A percentile compares a stretch with the other conserved stretches of the same genome.
phyloP scores from a whole-genome alignment of 2,888 invertebrate species.

The Schizotus pectinicornis region DNA sequence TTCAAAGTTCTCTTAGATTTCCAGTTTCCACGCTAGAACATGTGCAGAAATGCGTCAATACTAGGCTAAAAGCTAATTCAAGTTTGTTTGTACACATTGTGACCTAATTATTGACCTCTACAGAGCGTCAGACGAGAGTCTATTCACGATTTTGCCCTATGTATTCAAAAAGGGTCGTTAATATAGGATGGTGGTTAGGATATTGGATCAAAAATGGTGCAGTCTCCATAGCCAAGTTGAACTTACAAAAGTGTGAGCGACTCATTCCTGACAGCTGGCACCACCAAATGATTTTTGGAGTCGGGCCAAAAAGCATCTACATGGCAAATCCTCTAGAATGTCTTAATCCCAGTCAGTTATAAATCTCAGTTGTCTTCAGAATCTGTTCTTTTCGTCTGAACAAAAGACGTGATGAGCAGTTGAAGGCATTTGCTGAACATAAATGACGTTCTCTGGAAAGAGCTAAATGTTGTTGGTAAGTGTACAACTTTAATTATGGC shows the following conservation, averaged over 20 bases:
- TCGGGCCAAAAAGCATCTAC: conserved; percentile 72
- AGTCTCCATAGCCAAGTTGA: conserved; percentile 76
- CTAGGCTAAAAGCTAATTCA: conserved; percentile 42
- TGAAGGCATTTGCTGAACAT: conserved; percentile 68
- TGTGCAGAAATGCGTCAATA: conserved; percentile 43
- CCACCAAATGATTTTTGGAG: conserved; percentile 85
- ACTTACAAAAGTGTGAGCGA: conserved; percentile 69
- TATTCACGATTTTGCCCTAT: conserved; percentile 77
- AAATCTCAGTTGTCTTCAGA: conserved; percentile 65
- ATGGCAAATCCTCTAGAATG: conserved; percentile 78
- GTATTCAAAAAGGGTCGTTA: conserved; percentile 72
- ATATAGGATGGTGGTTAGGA: conserved; percentile 75
- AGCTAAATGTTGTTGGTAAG: conserved; percentile 78
- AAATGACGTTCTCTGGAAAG: conserved; percentile 69
- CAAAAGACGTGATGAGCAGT: conserved; percentile 70
- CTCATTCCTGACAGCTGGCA: conserved; percentile 80
- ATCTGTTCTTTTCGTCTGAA: conserved; percentile 67
- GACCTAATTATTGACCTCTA: conserved; percentile 73
- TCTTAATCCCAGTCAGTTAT: conserved; percentile 60
- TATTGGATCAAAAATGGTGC: conserved; percentile 82
- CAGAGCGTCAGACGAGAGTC: conserved; percentile 69
- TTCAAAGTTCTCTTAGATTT: conserved; percentile 59
- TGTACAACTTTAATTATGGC: too few species aligned
- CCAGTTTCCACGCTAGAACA: conserved; percentile 45
- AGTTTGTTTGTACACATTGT: conserved; percentile 67